A percentile compares a stretch with the other conserved stretches of the same genome.
These are phyloP conservation scores for Leptobrachium leishanense DNA, from an alignment of 2,113 vertebrate species.

Conservation along the genomic window DNA sequence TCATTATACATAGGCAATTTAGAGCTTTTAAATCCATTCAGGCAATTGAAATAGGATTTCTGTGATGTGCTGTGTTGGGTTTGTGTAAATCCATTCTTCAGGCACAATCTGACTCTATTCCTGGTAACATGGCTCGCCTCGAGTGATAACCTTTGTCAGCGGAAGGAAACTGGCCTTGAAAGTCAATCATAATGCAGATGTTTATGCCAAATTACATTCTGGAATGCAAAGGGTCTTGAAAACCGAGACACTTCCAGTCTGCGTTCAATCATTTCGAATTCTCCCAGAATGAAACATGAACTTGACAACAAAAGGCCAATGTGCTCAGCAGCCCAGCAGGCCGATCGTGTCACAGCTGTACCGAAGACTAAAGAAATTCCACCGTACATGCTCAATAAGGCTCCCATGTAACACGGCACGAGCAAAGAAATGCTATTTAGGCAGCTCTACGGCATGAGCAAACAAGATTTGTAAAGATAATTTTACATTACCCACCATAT, in stretches of 20 bases:
- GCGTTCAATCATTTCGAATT: slow-evolving; percentile 70
- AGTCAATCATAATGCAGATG: slow-evolving; percentile 83
- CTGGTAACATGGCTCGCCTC: slow-evolving; percentile 66
- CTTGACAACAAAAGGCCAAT: slow-evolving; percentile 69
- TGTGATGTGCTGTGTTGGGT: slow-evolving; percentile 65
- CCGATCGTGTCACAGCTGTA: slow-evolving; percentile 62
- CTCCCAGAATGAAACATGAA: slow-evolving; percentile 73
- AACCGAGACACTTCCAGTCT: slow-evolving; percentile 71
- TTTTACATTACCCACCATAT: slow-evolving; percentile 29
- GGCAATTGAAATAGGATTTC: slow-evolving; percentile 66
- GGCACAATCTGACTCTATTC: slow-evolving; percentile 58
- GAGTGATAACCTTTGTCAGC: slow-evolving; percentile 69
- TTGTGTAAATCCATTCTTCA: slow-evolving; percentile 67
- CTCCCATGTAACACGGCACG: slow-evolving; percentile 47
- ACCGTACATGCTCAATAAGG: slow-evolving; percentile 64
- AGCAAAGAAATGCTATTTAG: slow-evolving; percentile 43
- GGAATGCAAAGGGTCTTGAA: slow-evolving; percentile 65
- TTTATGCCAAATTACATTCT: slow-evolving; percentile 76
- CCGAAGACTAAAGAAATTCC: slow-evolving; percentile 55
- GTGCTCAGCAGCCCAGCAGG: slow-evolving; percentile 60
- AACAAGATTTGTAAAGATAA: slow-evolving; percentile 26
- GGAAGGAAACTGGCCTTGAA: slow-evolving; percentile 68
- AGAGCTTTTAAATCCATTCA: slow-evolving; percentile 5
- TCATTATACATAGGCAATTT: slow-evolving; percentile 1
- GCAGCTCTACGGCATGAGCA: slow-evolving; percentile 10